phyloP scores from a whole-genome alignment of 2,113 vertebrate genomes.

The Passer montanus region DNA sequence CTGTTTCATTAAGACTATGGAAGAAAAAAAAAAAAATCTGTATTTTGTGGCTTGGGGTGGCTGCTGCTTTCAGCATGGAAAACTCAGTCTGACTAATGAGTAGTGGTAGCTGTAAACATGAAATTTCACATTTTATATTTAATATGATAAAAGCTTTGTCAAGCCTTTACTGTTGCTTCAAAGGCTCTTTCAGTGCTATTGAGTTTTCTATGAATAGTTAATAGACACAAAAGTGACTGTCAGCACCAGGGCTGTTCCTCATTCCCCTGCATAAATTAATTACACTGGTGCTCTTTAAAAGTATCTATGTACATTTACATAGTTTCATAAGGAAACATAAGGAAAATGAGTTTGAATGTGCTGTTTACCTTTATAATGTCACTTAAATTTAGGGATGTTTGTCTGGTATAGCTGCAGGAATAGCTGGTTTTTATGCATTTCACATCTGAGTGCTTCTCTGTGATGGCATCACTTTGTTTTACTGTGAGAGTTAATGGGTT shows the following conservation, averaged over 20 bases:
- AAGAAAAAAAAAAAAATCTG: background rate
- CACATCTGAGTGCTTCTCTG: background rate
- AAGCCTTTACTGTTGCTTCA: conserved; percentile 16
- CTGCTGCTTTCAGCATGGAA: background rate
- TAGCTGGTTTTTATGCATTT: background rate
- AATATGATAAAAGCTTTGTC: conserved; percentile 15
- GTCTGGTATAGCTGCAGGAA: background rate
- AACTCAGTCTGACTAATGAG: background rate
- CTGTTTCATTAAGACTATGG: background rate
- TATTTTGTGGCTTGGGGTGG: background rate
- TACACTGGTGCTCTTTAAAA: background rate
- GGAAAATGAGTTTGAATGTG: background rate
- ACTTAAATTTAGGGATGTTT: background rate
- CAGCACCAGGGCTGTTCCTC: background rate
- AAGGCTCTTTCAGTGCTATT: background rate
- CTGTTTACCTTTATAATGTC: background rate
- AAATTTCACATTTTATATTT: background rate
- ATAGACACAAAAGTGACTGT: conserved; percentile 24
- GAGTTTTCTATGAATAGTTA: conserved; percentile 43
- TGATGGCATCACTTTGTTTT: background rate
- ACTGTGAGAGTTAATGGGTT: background rate
- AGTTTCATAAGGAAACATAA: background rate
- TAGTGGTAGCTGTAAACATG: background rate
- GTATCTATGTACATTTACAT: background rate
- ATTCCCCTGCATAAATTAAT: background rate